Evolutionary conservation across 2,113 vertebrate genomes (phyloP).

Genomic region (Aphyosemion australe): DNA sequence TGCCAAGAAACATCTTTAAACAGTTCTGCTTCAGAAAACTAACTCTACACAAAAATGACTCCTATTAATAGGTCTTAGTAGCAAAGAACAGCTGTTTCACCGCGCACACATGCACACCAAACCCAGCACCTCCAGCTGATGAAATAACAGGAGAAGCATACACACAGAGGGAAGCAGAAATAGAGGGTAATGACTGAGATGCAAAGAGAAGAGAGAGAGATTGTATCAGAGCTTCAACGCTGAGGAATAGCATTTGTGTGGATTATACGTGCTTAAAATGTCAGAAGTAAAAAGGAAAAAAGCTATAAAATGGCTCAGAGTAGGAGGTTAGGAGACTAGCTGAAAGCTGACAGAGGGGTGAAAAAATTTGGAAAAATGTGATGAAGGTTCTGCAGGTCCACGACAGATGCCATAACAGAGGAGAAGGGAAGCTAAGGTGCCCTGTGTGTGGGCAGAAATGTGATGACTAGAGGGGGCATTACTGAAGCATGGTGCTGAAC

Average conservation of each 20-base stretch:
- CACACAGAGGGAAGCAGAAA: constrained; percentile 43
- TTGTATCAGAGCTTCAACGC: constrained; percentile 15
- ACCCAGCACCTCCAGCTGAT: constrained; percentile 71
- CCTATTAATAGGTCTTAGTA: constrained; percentile 79
- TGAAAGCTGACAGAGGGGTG: constrained; percentile 22
- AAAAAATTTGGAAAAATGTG: constrained; percentile 39
- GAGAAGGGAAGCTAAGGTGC: constrained; percentile 48
- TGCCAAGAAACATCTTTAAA: constrained; percentile 31
- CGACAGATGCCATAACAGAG: constrained; percentile 31
- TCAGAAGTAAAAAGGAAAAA: constrained; percentile 5
- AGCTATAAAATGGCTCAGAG: constrained; percentile 14
- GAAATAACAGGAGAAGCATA: constrained; percentile 65
- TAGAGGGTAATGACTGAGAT: constrained; percentile 11
- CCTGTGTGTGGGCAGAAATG: constrained; percentile 70
- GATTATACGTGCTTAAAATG: constrained; percentile 17
- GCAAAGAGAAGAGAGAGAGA: constrained; percentile 32
- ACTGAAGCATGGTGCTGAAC: constrained; percentile 73
- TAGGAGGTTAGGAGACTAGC: constrained; percentile 20
- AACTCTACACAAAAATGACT: constrained; percentile 63
- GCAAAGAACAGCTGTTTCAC: constrained; percentile 78
- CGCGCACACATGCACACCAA: constrained; percentile 64
- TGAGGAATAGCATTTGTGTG: constrained; percentile 15
- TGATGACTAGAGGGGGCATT: constrained; percentile 71
- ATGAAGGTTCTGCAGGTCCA: constrained; percentile 38
- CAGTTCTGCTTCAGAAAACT: constrained; percentile 59